Evolutionary conservation across 1,140 invertebrate species (phyloP).

Genomic region (Cotesia typhae): DNA sequence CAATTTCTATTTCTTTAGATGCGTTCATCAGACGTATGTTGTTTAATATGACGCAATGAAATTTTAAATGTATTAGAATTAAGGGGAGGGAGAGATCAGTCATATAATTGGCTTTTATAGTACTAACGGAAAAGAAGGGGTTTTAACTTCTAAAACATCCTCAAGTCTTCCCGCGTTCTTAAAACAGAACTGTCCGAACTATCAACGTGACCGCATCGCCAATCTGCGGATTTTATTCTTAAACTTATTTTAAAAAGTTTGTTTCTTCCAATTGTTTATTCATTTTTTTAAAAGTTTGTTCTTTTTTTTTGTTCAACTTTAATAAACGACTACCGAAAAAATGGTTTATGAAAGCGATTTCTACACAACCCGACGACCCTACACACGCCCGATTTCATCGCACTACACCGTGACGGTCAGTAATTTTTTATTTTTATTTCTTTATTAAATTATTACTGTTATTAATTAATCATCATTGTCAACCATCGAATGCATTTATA

Average conservation of each 20-base stretch:
- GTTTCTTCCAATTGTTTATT: slow-evolving; percentile 21
- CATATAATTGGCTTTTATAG: slow-evolving; percentile 15
- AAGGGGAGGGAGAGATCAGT: slow-evolving; percentile 20
- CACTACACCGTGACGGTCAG: slow-evolving; percentile 84
- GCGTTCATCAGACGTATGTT: slow-evolving; percentile 37
- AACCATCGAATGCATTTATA: slow-evolving; percentile 4
- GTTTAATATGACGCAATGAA: slow-evolving; percentile 39
- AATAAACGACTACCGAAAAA: slow-evolving; percentile 63
- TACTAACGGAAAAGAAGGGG: slow-evolving; percentile 24
- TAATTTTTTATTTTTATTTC: slow-evolving; percentile 43
- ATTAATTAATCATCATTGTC: too few species aligned
- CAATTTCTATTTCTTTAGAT: slow-evolving; percentile 57
- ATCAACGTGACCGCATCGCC: slow-evolving; percentile 59
- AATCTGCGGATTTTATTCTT: slow-evolving; percentile 8
- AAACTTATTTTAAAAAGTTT: slow-evolving; percentile 10
- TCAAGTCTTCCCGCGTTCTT: slow-evolving; percentile 17
- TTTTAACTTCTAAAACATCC: slow-evolving; percentile 3
- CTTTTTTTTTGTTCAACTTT: slow-evolving; percentile 30
- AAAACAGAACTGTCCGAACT: slow-evolving; percentile 62
- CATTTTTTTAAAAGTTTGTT: slow-evolving; percentile 13
- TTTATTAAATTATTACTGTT: too few species aligned
- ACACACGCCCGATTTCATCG: slow-evolving; percentile 74
- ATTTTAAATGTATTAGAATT: neutral
- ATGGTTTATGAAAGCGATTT: slow-evolving; percentile 93
- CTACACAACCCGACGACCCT: slow-evolving; percentile 85